Evolutionary conservation across 2,797 vertebrate species (phyloP).

Genomic region (Kryptolebias ocellatus): DNA sequence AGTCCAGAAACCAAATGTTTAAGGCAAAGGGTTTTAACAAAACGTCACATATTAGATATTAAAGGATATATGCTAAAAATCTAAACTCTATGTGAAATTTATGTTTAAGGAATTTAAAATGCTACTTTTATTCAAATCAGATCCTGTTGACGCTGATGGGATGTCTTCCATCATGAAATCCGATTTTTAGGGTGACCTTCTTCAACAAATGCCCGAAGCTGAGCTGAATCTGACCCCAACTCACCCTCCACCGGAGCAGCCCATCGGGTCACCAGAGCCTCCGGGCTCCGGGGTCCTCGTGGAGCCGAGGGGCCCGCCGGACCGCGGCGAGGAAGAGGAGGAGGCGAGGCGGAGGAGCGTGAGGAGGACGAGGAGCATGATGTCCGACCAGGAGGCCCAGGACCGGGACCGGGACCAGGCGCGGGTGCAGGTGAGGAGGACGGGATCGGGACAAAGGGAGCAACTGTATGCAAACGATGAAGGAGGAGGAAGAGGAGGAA

Average conservation of each 20-base stretch:
- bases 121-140: too few relatives aligned
- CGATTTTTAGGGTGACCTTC: neutral
- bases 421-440: neutral
- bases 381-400: conserved; percentile 26
- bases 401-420: neutral
- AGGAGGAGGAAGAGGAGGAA: neutral
- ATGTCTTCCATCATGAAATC: neutral
- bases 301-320: conserved; percentile 48
- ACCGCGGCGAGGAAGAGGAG: conserved; percentile 32
- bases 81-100: too few relatives aligned
- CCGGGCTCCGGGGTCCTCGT: neutral
- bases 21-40: too few relatives aligned
- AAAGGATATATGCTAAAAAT: too few relatives aligned
- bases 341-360: neutral
- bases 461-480: conserved; percentile 65
- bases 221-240: conserved; percentile 54
- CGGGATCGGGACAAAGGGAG: neutral
- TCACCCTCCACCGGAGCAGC: conserved; percentile 53
- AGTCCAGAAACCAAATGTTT: too few relatives aligned
- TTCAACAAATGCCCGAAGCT: neutral
- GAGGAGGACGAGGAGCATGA: conserved; percentile 28
- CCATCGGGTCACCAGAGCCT: conserved; percentile 58
- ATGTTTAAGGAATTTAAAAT: too few relatives aligned
- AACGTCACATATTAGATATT: too few relatives aligned
- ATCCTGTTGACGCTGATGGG: too few relatives aligned